Base-by-base conservation (phyloP, 2,113 vertebrate species). In the Chaetodon trifascialis region DNA sequence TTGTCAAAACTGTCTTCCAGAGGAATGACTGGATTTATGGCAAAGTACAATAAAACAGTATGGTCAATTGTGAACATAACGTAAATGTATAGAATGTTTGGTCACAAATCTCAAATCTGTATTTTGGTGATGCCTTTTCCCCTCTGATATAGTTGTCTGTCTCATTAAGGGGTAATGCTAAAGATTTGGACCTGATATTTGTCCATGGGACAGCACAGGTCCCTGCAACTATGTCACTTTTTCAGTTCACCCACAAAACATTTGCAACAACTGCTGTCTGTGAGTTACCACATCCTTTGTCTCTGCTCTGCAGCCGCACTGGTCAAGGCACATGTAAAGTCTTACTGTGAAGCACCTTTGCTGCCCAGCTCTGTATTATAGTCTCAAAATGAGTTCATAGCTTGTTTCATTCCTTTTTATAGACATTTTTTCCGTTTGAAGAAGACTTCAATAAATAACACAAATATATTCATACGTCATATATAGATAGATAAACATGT, bases 391-490 rank as follows among this genome's bases (percentile, higher is more conserved):
- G 66, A 92, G 90, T 90, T 85, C 88, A 82, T 88, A 87, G 79
- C 71, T 84, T 83, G 76, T 92, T 82, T 91, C 72, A 70, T 79
- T 96, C 93, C 94, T 95, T 76, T 87, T 84, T 89, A 58, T 65
- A 80, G 64, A 79, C 65, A 70, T 86, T 82, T 86, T 73, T 86
- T 91, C 70, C 66, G 85, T 89, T 86, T 86, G 79, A 90, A 91
- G 84, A 91, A 86, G 82, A 93, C 94, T 85, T 97, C 95, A 99
- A 99, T 99, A 99, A 99, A 99, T 99, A 99, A 98, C 94, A 95
- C 96, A 97, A 97, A 95, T 91, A 94, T 93, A 96, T 97, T 93
- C 90, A 93, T 94, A 95, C 88, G 64, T 93, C 89, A 90, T 93
- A 93, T 96, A 91, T 89, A 94, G 70, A 91, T 92, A 88, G 80